Evolutionary conservation across 2,113 vertebrate species (phyloP).

Genomic region (Nasalis larvatus): DNA sequence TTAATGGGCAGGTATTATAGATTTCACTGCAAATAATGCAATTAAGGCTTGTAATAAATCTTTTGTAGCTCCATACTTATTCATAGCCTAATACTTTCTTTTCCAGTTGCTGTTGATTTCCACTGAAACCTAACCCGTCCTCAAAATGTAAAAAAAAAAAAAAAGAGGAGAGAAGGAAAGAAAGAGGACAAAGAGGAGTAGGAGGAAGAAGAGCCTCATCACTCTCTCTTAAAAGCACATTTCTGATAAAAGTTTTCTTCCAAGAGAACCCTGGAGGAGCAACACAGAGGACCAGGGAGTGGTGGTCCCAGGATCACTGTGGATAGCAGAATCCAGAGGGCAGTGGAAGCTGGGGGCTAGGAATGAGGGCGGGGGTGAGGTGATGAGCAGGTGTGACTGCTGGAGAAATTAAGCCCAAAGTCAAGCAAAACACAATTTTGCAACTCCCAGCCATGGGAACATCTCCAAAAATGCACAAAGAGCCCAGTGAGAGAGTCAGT

Average conservation of each 20-base stretch:
- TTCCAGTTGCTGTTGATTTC: background rate
- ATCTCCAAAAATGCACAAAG: background rate
- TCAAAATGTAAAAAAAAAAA: background rate
- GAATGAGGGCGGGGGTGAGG: fast-evolving
- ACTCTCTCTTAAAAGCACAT: background rate
- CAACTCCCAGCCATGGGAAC: background rate
- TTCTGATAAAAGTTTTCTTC: background rate
- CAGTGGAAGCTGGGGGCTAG: background rate
- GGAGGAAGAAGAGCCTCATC: background rate
- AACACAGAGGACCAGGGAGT: background rate
- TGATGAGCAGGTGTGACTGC: background rate
- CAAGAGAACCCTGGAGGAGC: background rate
- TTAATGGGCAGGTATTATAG: background rate
- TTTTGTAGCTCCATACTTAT: background rate
- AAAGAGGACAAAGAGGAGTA: background rate
- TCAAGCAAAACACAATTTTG: background rate
- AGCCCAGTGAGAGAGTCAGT: background rate
- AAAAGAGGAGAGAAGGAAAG: background rate
- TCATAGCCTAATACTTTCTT: background rate
- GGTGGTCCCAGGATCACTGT: background rate
- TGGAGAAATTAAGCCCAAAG: background rate
- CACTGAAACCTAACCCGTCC: background rate
- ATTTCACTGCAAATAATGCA: conserved; percentile 26
- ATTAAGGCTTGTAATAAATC: background rate
- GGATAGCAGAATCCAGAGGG: background rate